Base-by-base conservation (phyloP, 2,888 invertebrate species). In the Mamestra brassicae region DNA sequence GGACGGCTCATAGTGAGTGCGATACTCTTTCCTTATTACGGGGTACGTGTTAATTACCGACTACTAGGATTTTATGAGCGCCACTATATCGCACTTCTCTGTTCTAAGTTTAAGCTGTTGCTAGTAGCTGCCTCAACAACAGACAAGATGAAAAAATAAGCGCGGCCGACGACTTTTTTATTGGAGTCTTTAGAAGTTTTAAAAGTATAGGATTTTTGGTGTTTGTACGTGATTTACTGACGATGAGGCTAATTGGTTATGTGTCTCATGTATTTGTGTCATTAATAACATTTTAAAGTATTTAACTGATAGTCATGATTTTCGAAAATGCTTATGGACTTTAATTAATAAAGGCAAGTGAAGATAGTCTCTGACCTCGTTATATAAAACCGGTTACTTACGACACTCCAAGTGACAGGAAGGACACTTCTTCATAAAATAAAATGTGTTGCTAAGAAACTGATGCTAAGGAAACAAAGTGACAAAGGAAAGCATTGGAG, bases 1-100 rank as follows among this genome's bases (percentile, higher is more conserved):
- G 84, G 87, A 88, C 87, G 81, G 85, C 87, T 90, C 88, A 64
- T 64, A 89, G 88, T 87, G 86, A 90, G 89, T 87, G 87, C 85
- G 87, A 89, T 89, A 89, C 89, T 92, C 90, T 90, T 92, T 91
- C 90, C 89, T 90, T 89, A 89, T 89, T 88, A 90, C 88, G 83
- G 81, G 83, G 84, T 87, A 90, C 90, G 92, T 93, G 92, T 90
- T 92, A 92, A 92, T 93, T 92, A 91, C 91, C 85, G 81, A 87
- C 85, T 87, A 87, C 89, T 87, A 89, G 81, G 84, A 89, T 91
- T 92, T 92, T 92, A 92, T 88, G 91, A 87, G 81, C 77, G 60
- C 83, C 86, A 87, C 88, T 90, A 79, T 77, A 83, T 77, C 76
- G 85, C 74, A 81, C 79, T 83, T 78, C 74, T 60, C 78, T 69